These are phyloP conservation scores for Hemicentrotus pulcherrimus DNA, from an alignment of 35 echinoderm and acorn worm species.

Conservation along the genomic window DNA sequence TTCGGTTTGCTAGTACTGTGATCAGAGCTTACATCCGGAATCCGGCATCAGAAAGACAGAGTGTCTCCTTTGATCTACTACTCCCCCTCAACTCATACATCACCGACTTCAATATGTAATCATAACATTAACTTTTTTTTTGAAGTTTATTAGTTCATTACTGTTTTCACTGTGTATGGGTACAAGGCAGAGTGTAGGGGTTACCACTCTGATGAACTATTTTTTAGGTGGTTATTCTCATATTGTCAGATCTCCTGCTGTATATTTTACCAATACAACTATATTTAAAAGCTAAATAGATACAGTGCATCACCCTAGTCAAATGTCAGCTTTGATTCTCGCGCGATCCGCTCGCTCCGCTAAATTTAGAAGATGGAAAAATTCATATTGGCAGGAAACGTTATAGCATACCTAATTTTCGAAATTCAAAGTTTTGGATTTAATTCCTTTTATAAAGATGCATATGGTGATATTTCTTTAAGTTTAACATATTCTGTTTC, in stretches of 20 bases:
- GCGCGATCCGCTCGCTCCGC: too few relatives aligned
- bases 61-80: slow-evolving; percentile 66
- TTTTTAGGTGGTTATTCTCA: neutral
- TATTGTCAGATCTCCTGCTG: neutral
- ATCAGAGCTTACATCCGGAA: slow-evolving; percentile 65
- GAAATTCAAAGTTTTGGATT: too few relatives aligned
- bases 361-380: neutral
- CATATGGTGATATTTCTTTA: too few relatives aligned
- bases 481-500: too few relatives aligned
- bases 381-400: too few relatives aligned
- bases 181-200: neutral
- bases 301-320: too few relatives aligned
- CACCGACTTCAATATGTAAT: slow-evolving; percentile 88
- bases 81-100: slow-evolving; percentile 84
- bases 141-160: too few relatives aligned
- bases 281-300: too few relatives aligned
- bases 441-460: too few relatives aligned
- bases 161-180: neutral
- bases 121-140: neutral
- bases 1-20: slow-evolving; percentile 74
- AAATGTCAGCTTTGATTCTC: too few relatives aligned
- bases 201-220: too few relatives aligned
- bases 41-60: slow-evolving; percentile 36
- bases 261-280: neutral
- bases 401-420: too few relatives aligned